Evolutionary conservation across 2,113 vertebrate species (phyloP).

Genomic region (Stegostoma tigrinum): DNA sequence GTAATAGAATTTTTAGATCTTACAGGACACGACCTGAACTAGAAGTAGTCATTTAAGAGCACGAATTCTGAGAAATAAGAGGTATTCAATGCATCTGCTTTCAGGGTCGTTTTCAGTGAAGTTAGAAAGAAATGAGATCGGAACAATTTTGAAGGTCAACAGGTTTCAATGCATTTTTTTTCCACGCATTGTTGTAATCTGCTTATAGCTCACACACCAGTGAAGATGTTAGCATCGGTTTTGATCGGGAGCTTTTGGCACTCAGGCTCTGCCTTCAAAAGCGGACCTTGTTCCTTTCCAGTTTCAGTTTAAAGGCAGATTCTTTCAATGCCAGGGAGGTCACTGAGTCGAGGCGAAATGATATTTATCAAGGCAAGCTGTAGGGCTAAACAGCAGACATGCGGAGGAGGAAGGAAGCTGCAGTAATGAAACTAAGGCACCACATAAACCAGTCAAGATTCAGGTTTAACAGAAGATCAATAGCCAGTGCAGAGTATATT

Average conservation of each 20-base stretch:
- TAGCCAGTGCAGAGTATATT: neutral
- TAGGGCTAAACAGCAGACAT: neutral
- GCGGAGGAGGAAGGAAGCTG: neutral
- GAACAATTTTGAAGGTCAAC: constrained; percentile 25
- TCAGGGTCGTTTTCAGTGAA: neutral
- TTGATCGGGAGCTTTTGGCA: neutral
- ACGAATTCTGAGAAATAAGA: neutral
- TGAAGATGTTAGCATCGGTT: neutral
- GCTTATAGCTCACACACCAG: neutral
- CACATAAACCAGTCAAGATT: neutral
- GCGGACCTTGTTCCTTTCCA: neutral
- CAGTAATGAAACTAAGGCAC: neutral
- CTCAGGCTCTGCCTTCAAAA: neutral
- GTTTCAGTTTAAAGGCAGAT: constrained; percentile 6
- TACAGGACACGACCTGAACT: neutral
- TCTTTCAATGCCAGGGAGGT: neutral
- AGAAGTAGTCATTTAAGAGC: neutral
- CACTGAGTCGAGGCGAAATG: neutral
- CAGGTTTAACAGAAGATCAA: neutral
- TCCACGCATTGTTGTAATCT: neutral
- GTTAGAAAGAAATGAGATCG: constrained; percentile 19
- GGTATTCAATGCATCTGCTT: neutral
- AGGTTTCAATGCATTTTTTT: constrained; percentile 10
- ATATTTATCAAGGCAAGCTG: neutral
- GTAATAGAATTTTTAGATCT: neutral